Percentiles rank a stretch among this genome's conserved stretches.
Conservation (phyloP, 2,113 vertebrate species). For the Trichomycterus rosablanca region DNA sequence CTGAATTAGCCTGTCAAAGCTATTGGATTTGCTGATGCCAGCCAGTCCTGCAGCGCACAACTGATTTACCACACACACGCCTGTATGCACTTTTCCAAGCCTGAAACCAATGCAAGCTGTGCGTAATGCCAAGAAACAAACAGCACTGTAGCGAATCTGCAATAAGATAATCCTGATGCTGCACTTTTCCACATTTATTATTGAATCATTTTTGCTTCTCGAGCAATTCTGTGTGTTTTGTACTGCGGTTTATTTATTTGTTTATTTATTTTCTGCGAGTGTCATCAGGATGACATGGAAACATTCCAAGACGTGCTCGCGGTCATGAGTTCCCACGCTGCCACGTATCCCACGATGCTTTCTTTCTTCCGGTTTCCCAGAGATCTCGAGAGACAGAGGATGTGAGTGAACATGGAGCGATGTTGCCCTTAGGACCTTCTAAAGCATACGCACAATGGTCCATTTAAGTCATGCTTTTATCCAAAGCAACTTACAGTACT, state of each 20-base stretch:
- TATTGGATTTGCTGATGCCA: conserved; percentile 48
- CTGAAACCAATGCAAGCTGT: conserved; percentile 5
- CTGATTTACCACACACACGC: conserved; percentile 6
- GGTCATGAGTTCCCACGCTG: conserved; percentile 61
- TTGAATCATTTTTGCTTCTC: background rate
- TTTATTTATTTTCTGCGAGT: conserved; percentile 17
- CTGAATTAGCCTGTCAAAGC: conserved; percentile 53
- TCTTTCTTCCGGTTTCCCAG: conserved; percentile 36
- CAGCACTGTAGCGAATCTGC: conserved; percentile 1
- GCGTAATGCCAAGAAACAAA: background rate
- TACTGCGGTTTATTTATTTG: conserved; percentile 42
- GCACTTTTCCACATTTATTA: background rate
- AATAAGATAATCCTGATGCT: background rate
- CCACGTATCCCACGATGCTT: conserved; percentile 46
- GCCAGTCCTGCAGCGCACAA: conserved; percentile 15
- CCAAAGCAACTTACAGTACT: too few species aligned
- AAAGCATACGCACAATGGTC: too few species aligned
- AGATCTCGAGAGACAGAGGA: background rate
- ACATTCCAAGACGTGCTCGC: conserved; percentile 50
- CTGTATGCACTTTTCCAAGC: background rate
- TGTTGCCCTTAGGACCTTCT: background rate
- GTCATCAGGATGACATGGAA: conserved; percentile 55
- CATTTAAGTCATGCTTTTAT: background rate
- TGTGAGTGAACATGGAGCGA: too few species aligned
- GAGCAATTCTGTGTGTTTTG: background rate